Percentiles rank a stretch among this genome's conserved stretches.
These are phyloP conservation scores for Muscina levida DNA, from an alignment of 2,888 invertebrate species.

Conservation along the genomic window DNA sequence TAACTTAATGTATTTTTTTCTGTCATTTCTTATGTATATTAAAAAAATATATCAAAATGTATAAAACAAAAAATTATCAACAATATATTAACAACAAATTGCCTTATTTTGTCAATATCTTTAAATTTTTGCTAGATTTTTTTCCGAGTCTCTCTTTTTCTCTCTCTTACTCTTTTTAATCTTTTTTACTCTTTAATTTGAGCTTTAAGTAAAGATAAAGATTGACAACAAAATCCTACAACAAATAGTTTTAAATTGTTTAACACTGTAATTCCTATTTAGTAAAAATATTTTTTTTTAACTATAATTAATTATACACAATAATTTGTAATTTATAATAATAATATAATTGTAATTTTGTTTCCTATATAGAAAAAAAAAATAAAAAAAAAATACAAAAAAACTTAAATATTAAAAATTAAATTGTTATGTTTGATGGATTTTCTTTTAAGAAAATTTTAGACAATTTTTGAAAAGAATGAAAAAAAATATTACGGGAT, in stretches of 20 bases:
- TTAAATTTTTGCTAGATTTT: constrained; percentile 50
- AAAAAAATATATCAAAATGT: constrained; percentile 24
- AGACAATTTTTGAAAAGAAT: neutral
- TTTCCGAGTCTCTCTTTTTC: too few relatives aligned
- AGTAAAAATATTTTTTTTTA: constrained; percentile 57
- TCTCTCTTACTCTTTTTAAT: too few relatives aligned
- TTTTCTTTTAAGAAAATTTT: neutral
- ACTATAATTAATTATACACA: constrained; percentile 42
- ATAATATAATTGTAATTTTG: neutral
- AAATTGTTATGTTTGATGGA: neutral
- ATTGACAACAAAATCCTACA: neutral
- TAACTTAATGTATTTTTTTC: neutral
- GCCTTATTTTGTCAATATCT: constrained; percentile 38
- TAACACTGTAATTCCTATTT: constrained; percentile 58
- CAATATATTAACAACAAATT: neutral
- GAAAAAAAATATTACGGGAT: constrained; percentile 19
- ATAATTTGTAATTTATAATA: constrained; percentile 37
- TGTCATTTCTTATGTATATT: too few relatives aligned
- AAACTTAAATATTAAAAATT: neutral
- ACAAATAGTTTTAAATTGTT: constrained; percentile 27
- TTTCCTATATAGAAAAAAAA: constrained; percentile 18
- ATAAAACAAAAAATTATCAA: constrained; percentile 26
- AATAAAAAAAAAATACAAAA: neutral
- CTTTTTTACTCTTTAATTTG: neutral
- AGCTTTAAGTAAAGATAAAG: neutral